phyloP scores from a whole-genome alignment of 2,113 vertebrate genomes.

The Grallaria varia region DNA sequence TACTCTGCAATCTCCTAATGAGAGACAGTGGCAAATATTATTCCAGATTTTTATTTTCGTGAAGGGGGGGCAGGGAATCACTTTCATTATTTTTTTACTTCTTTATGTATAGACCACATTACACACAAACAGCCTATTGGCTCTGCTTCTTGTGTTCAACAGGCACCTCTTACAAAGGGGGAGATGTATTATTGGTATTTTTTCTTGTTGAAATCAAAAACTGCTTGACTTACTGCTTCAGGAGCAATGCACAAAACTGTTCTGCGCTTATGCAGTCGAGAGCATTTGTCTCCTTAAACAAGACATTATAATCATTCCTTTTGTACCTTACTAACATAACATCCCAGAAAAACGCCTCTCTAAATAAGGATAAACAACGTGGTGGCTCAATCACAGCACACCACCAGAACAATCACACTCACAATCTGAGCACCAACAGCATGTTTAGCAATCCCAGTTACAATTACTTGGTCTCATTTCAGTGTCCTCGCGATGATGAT shows the following conservation, averaged over 20 bases:
- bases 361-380: slow-evolving; percentile 41
- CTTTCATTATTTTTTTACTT: neutral
- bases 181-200: neutral
- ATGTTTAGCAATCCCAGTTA: slow-evolving; percentile 39
- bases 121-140: neutral
- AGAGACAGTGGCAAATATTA: neutral
- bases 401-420: slow-evolving; percentile 31
- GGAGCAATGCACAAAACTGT: neutral
- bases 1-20: slow-evolving; percentile 42
- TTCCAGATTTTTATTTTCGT: neutral
- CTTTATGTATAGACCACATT: neutral
- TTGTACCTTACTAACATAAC: slow-evolving; percentile 19
- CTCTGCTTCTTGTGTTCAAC: neutral
- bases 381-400: slow-evolving; percentile 38
- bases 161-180: neutral
- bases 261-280: slow-evolving; percentile 20
- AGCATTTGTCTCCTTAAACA: slow-evolving; percentile 54
- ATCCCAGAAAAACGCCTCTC: slow-evolving; percentile 24
- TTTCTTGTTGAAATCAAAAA: neutral
- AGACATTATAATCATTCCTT: slow-evolving; percentile 29
- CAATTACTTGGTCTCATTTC: slow-evolving; percentile 53
- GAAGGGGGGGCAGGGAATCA: neutral
- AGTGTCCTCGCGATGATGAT: slow-evolving; percentile 22
- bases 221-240: neutral
- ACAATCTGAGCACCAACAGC: slow-evolving; percentile 17